Percentiles rank a stretch among this genome's conserved stretches.
These are phyloP conservation scores for Chamaetylas fuelleborni DNA, from an alignment of 2,113 vertebrate genomes.

Conservation along the genomic window DNA sequence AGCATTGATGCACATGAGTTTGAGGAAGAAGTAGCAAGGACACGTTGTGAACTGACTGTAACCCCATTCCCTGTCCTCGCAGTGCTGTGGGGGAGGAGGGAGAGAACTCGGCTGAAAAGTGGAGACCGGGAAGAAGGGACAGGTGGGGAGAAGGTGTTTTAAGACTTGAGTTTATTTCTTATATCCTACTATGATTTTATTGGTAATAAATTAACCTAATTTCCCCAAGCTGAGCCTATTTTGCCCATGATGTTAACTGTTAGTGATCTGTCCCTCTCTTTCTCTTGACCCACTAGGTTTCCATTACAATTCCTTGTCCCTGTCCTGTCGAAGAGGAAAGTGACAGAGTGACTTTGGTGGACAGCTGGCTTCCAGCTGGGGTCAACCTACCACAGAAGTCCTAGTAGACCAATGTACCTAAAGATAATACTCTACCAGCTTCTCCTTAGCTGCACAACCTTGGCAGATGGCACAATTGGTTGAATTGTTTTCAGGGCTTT, in stretches of 20 bases:
- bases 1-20: accelerated
- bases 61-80: no score
- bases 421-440: neutral
- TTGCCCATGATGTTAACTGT: neutral
- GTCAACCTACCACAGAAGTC: neutral
- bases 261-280: neutral
- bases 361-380: neutral
- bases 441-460: neutral
- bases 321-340: neutral
- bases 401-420: neutral
- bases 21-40: neutral
- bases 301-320: neutral
- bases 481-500: neutral
- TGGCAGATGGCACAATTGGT: neutral
- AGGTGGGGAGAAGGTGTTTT: neutral
- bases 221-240: neutral
- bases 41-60: neutral
- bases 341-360: neutral
- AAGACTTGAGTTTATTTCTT: neutral
- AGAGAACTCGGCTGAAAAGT: accelerated
- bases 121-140: neutral
- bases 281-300: neutral
- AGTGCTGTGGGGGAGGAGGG: neutral
- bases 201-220: neutral
- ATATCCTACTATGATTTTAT: neutral